Percentiles rank a stretch among this genome's conserved stretches.
These are phyloP conservation scores for Limnothrissa miodon DNA, from an alignment of 2,113 vertebrate species.

Conservation along the genomic window DNA sequence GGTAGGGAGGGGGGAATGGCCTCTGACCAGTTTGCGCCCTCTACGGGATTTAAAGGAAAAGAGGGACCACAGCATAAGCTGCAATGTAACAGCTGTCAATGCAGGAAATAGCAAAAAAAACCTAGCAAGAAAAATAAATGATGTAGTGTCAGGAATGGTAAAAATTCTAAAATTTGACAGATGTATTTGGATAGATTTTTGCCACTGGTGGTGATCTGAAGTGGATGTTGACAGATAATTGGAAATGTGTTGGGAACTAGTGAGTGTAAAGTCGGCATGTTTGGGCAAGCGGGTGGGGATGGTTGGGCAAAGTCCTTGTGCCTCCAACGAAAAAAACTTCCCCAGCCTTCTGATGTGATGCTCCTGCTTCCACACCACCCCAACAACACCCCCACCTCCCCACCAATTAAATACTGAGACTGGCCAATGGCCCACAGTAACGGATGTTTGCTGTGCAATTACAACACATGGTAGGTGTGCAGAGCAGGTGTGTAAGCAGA, in stretches of 20 bases:
- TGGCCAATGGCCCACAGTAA: not conserved
- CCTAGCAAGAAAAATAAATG: not conserved
- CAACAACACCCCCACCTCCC: not conserved
- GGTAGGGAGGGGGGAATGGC: not conserved
- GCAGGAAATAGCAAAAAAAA: not conserved
- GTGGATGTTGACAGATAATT: not conserved
- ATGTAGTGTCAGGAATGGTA: not conserved
- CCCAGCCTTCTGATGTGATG: not conserved
- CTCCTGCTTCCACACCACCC: not conserved
- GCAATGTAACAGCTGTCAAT: not conserved
- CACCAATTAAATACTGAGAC: not conserved
- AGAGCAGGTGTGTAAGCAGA: slow-evolving; percentile 10
- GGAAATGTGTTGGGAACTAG: not conserved
- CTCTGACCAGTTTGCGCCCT: not conserved
- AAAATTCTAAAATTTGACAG: not conserved
- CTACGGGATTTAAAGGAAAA: not conserved
- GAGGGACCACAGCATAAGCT: not conserved
- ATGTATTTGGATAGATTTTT: not conserved
- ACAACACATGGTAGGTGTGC: not conserved
- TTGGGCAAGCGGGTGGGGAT: not conserved
- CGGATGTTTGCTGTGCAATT: slow-evolving; percentile 16
- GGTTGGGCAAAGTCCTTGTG: not conserved
- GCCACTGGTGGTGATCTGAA: not conserved
- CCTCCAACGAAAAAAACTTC: not conserved
- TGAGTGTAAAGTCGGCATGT: not conserved